Conservation (phyloP, 2,113 vertebrate genomes). For the Stigmatopora argus region DNA sequence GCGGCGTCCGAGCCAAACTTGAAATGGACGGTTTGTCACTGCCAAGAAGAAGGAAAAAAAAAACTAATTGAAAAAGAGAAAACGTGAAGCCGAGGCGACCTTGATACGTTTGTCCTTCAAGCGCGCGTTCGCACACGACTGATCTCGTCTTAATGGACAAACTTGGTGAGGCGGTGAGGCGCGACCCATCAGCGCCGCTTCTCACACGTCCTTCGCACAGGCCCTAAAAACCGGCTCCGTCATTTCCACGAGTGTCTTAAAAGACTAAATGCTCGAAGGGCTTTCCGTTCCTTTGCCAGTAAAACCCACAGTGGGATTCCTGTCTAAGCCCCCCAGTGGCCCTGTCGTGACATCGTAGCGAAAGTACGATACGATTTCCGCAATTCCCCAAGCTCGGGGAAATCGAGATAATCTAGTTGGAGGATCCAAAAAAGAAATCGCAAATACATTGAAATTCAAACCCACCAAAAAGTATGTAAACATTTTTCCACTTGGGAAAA, state of each 20-base stretch:
- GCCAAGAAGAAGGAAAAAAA: conserved; percentile 11
- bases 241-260: too few species aligned
- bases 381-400: conserved; percentile 11
- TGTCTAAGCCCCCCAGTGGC: conserved; percentile 14
- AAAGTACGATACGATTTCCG: conserved; percentile 43
- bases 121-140: conserved; percentile 36
- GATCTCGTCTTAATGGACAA: conserved; percentile 61
- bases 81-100: conserved; percentile 45
- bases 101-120: conserved; percentile 30
- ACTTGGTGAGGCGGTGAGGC: conserved; percentile 59
- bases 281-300: not conserved
- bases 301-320: not conserved
- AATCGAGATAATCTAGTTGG: too few species aligned
- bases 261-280: not conserved
- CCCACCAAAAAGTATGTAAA: too few species aligned
- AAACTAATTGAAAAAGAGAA: conserved; percentile 19
- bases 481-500: too few species aligned
- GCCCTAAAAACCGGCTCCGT: not conserved
- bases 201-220: conserved; percentile 10
- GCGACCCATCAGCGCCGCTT: conserved; percentile 49
- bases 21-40: conserved; percentile 7
- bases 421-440: too few species aligned
- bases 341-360: conserved; percentile 10
- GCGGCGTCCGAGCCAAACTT: not conserved
- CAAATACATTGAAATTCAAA: too few species aligned